Evolutionary conservation across 2,797 vertebrate species (phyloP).

Genomic region (Helostoma temminkii): DNA sequence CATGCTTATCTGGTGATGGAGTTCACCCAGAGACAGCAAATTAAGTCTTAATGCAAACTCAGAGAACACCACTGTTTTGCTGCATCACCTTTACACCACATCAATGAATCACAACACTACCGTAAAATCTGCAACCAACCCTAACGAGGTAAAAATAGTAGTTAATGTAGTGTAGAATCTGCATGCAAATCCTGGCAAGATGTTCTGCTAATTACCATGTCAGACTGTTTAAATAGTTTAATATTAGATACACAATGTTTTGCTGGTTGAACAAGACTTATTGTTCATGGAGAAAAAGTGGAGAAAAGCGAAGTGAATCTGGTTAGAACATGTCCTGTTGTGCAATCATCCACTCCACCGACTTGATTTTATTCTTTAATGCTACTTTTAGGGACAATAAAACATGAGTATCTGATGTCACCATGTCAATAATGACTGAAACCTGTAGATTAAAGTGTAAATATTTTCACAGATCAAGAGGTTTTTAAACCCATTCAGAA

Average conservation of each 20-base stretch:
- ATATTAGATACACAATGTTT: background rate
- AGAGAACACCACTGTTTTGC: conserved; percentile 2
- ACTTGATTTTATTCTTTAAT: background rate
- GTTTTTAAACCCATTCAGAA: too few species aligned
- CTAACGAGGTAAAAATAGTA: too few species aligned
- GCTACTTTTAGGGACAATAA: background rate
- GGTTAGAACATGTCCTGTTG: background rate
- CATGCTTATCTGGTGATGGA: background rate
- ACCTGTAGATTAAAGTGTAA: too few species aligned
- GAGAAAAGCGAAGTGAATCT: background rate
- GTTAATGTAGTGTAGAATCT: too few species aligned
- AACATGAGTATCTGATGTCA: background rate
- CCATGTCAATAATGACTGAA: background rate
- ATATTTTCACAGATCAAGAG: too few species aligned
- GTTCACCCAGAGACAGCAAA: conserved; percentile 22
- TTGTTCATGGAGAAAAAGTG: background rate
- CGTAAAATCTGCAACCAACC: too few species aligned
- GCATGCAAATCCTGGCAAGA: background rate
- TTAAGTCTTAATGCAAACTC: background rate
- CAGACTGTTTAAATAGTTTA: background rate
- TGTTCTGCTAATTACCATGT: background rate
- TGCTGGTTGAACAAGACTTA: background rate
- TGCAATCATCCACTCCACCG: background rate
- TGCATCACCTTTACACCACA: background rate
- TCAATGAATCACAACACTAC: too few species aligned